Evolutionary conservation across 2,888 invertebrate species (phyloP).

Genomic region (Andrena fulva): DNA sequence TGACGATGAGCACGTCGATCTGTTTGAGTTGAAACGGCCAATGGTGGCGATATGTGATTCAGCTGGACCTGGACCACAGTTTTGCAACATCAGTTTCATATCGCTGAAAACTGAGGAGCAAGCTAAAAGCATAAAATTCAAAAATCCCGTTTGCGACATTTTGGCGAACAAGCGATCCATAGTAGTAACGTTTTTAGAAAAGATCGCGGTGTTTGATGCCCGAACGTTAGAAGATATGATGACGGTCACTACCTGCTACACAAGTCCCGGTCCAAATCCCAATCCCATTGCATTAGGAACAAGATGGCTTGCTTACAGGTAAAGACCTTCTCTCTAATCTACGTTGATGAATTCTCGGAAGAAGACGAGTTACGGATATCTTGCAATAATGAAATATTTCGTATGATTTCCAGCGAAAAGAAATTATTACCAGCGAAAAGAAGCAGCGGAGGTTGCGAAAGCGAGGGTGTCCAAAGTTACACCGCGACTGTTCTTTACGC

Average conservation of each 20-base stretch:
- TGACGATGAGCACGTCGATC: constrained; percentile 87
- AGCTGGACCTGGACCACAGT: constrained; percentile 91
- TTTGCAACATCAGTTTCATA: constrained; percentile 93
- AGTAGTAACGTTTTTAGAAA: constrained; percentile 94
- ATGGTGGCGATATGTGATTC: constrained; percentile 96
- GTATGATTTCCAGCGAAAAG: constrained; percentile 91
- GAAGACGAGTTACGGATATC: not conserved
- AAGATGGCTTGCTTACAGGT: constrained; percentile 91
- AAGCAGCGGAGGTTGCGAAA: constrained; percentile 94
- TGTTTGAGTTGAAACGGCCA: constrained; percentile 92
- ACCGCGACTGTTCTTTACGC: constrained; percentile 97
- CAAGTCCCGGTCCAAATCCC: constrained; percentile 91
- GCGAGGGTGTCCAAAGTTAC: constrained; percentile 94
- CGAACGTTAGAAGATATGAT: constrained; percentile 94
- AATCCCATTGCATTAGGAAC: constrained; percentile 96
- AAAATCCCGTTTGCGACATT: constrained; percentile 94
- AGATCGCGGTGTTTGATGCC: constrained; percentile 96
- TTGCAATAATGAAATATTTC: constrained; percentile 6
- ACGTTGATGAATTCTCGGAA: not conserved
- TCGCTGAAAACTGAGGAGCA: constrained; percentile 93
- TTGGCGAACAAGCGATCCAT: constrained; percentile 95
- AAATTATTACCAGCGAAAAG: constrained; percentile 91
- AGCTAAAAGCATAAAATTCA: constrained; percentile 96
- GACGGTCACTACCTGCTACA: constrained; percentile 95
- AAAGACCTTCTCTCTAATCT: constrained; percentile 13